Percentiles rank a stretch among this genome's conserved stretches.
Evolutionary conservation across 2,113 vertebrate species (phyloP).

Genomic region (Daphoenositta chrysoptera): DNA sequence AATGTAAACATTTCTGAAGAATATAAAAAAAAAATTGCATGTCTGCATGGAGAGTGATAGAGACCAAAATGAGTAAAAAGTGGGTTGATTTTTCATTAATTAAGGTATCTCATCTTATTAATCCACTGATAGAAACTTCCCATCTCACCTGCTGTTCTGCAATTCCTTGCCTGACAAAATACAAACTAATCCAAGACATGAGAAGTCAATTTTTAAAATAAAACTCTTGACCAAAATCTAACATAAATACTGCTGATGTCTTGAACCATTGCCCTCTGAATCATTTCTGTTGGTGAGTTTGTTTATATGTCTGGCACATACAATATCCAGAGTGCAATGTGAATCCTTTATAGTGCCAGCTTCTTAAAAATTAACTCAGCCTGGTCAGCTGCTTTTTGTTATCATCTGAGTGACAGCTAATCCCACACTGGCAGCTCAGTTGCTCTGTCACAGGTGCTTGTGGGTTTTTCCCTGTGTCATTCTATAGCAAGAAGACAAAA

Average conservation of each 20-base stretch:
- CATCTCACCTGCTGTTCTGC: neutral
- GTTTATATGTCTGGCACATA: neutral
- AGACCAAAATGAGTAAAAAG: neutral
- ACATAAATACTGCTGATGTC: neutral
- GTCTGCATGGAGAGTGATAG: neutral
- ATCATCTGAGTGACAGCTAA: neutral
- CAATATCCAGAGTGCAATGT: neutral
- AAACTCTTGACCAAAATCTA: neutral
- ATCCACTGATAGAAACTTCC: neutral
- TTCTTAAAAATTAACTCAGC: neutral
- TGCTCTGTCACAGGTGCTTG: neutral
- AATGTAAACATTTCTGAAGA: neutral
- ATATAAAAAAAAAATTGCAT: neutral
- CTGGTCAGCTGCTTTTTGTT: conserved; percentile 8
- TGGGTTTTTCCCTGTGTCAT: neutral
- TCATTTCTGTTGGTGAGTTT: neutral
- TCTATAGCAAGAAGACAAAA: neutral
- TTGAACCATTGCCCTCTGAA: neutral
- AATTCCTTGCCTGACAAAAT: neutral
- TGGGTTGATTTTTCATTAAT: neutral
- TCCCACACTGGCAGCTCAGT: neutral
- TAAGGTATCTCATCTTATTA: neutral
- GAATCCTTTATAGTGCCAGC: neutral
- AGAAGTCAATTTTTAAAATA: neutral
- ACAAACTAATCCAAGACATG: neutral